Conservation (phyloP, 2,797 vertebrate species). For the Hemibagrus guttatus region DNA sequence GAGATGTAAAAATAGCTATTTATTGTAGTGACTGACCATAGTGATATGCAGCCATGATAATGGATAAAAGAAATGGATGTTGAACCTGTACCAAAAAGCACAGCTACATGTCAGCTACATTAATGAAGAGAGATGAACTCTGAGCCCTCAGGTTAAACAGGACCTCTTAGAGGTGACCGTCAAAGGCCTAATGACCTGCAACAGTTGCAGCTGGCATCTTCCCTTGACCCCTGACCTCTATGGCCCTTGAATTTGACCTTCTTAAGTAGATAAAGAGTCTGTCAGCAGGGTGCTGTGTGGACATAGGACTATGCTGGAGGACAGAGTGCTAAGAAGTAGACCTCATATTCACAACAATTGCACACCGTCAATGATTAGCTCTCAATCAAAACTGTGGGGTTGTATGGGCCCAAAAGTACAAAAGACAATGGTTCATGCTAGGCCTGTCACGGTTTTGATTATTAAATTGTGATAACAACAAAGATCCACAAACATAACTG, state of each 20-base stretch:
- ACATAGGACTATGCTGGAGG: not conserved
- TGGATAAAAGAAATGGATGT: not conserved
- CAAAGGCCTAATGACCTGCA: constrained; percentile 43
- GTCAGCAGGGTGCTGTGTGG: constrained; percentile 42
- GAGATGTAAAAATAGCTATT: not conserved
- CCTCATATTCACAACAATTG: not conserved
- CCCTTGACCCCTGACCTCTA: constrained; percentile 52
- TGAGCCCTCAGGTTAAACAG: constrained; percentile 35
- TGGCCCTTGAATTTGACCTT: constrained; percentile 43
- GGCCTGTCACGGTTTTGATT: not conserved
- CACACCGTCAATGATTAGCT: not conserved
- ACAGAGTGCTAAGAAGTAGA: not conserved
- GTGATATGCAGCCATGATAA: not conserved
- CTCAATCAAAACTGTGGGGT: not conserved
- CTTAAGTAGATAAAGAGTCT: constrained; percentile 30
- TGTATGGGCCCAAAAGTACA: not conserved
- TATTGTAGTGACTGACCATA: not conserved
- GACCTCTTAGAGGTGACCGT: constrained; percentile 30
- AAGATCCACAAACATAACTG: not conserved
- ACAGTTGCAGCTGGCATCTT: constrained; percentile 49
- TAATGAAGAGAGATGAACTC: constrained; percentile 28
- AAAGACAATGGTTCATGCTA: not conserved
- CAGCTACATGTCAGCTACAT: not conserved
- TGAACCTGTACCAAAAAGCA: not conserved
- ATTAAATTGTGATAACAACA: too few relatives aligned